Percentiles rank a stretch among this genome's conserved stretches.
Conservation (phyloP, 64 coral and sea anemone species). For the Platygyra sinensis region DNA sequence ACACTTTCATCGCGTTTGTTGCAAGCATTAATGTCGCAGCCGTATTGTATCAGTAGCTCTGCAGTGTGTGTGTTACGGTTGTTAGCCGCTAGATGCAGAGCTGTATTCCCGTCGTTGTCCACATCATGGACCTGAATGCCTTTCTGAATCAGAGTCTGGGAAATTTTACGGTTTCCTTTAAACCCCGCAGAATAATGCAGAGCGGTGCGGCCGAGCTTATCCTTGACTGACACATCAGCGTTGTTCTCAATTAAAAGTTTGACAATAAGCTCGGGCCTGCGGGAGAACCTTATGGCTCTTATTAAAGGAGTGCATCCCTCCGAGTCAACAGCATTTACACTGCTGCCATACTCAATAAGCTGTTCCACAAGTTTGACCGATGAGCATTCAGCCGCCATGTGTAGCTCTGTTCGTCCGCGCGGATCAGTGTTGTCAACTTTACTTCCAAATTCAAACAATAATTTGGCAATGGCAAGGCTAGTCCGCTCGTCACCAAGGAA, state of each 20-base stretch:
- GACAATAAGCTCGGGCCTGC: conserved; percentile 55
- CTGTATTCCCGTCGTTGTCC: conserved; percentile 62
- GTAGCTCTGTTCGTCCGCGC: conserved; percentile 65
- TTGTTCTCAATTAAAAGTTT: conserved; percentile 62
- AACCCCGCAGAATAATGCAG: conserved; percentile 83
- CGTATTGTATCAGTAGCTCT: conserved; percentile 60
- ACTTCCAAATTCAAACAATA: conserved; percentile 50
- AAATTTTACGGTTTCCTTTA: conserved; percentile 63
- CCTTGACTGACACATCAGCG: conserved; percentile 37
- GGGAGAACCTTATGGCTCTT: conserved; percentile 58
- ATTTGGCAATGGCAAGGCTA: conserved; percentile 4
- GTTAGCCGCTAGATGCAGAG: conserved; percentile 73
- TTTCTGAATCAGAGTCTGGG: conserved; percentile 60
- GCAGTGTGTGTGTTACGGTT: conserved; percentile 78
- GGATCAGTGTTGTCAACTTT: conserved; percentile 49
- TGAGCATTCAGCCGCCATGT: conserved; percentile 63
- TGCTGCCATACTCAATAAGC: conserved; percentile 48
- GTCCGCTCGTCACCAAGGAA: conserved; percentile 52
- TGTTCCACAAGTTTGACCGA: conserved; percentile 61
- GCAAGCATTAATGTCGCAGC: conserved; percentile 25
- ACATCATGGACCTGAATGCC: conserved; percentile 51
- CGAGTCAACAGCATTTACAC: conserved; percentile 58
- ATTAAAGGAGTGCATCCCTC: conserved; percentile 80
- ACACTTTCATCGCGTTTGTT: conserved; percentile 71
- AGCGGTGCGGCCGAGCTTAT: conserved; percentile 46